A percentile compares a stretch with the other conserved stretches of the same genome.
These are phyloP conservation scores for Alosa sapidissima DNA, from an alignment of 2,797 vertebrate species.

Conservation along the genomic window DNA sequence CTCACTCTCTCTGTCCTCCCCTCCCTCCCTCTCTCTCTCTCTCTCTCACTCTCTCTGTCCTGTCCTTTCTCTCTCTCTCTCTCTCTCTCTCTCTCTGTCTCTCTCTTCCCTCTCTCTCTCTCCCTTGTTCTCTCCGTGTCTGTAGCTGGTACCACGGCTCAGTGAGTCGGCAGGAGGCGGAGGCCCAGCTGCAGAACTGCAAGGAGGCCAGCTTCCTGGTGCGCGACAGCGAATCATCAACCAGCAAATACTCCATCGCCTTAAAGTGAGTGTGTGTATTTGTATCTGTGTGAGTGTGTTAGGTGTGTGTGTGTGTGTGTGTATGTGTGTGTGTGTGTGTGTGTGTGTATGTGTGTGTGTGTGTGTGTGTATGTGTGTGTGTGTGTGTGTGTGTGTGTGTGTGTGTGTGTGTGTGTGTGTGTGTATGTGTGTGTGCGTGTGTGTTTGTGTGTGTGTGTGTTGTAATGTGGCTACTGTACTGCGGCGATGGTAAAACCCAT, in stretches of 20 bases:
- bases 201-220: constrained; percentile 93
- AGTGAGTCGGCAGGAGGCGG: constrained; percentile 89
- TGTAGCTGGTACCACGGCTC: constrained; percentile 81
- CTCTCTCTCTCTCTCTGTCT: neutral
- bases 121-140: neutral
- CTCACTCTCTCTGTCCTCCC: neutral
- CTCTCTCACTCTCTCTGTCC: neutral
- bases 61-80: neutral
- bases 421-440: constrained; percentile 7
- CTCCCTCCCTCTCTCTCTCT: neutral
- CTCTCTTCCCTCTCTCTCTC: constrained; percentile 22
- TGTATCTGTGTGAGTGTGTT: constrained; percentile 25
- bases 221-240: constrained; percentile 91
- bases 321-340: constrained; percentile 29
- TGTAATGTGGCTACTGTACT: neutral
- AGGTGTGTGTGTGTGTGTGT: constrained; percentile 36
- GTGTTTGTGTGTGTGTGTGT: constrained; percentile 44
- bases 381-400: constrained; percentile 36
- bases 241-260: constrained; percentile 94
- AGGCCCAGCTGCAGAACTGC: constrained; percentile 88
- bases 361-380: constrained; percentile 34
- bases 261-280: constrained; percentile 83
- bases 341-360: constrained; percentile 29
- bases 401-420: constrained; percentile 26
- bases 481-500: neutral